A percentile compares a stretch with the other conserved stretches of the same genome.
These are phyloP conservation scores for Xestobium rufovillosum DNA, from an alignment of 2,888 invertebrate species.

Conservation along the genomic window DNA sequence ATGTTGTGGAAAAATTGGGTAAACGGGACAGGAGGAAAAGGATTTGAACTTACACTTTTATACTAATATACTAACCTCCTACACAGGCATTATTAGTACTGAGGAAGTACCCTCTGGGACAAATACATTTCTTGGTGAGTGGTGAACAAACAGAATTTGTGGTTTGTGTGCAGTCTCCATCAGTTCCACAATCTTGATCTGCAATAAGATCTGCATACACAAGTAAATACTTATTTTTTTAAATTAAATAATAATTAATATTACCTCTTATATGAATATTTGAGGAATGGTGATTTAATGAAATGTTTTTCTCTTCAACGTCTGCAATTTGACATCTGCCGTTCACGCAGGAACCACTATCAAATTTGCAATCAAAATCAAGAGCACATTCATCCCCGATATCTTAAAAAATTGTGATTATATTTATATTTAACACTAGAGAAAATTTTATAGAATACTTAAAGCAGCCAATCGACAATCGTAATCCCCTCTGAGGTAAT, in stretches of 20 bases:
- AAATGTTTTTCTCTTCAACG: slow-evolving; percentile 2
- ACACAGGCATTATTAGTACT: slow-evolving; percentile 7
- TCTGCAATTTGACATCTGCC: slow-evolving; percentile 1
- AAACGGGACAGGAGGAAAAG: too few species aligned
- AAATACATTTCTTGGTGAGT: slow-evolving; percentile 16
- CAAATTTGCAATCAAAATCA: slow-evolving; percentile 4
- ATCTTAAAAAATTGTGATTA: too few species aligned
- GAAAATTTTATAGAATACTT: too few species aligned
- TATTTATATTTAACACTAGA: too few species aligned
- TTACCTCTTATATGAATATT: too few species aligned
- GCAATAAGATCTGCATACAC: neutral
- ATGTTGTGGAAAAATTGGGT: too few species aligned
- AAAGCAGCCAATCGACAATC: slow-evolving; percentile 21
- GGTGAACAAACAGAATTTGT: slow-evolving; percentile 15
- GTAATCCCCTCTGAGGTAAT: slow-evolving; percentile 20
- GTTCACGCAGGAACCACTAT: neutral
- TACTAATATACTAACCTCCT: too few species aligned
- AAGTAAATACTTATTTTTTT: neutral
- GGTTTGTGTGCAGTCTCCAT: slow-evolving; percentile 7
- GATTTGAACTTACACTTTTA: too few species aligned
- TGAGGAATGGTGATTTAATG: too few species aligned
- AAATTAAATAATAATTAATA: too few species aligned
- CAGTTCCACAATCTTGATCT: neutral
- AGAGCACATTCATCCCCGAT: slow-evolving; percentile 8
- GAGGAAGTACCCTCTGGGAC: slow-evolving; percentile 18